These are phyloP conservation scores for Chironomus striatipennis DNA, from an alignment of 1,140 invertebrate genomes.

Conservation along the genomic window DNA sequence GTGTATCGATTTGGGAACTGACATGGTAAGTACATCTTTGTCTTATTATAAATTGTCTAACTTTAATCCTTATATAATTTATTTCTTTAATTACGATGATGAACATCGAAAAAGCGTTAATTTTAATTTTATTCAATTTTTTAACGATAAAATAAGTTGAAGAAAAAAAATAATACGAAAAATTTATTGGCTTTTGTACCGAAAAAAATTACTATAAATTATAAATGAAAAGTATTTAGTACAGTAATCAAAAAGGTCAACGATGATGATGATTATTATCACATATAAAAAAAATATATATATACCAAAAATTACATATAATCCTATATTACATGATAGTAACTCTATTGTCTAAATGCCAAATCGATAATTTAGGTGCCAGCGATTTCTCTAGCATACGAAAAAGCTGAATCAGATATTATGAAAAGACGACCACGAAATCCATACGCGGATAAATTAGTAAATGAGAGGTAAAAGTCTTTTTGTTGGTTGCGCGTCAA, in stretches of 20 bases:
- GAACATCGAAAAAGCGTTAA: too few species aligned
- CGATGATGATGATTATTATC: too few species aligned
- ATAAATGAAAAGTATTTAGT: too few species aligned
- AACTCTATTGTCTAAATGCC: neutral
- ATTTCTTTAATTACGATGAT: neutral
- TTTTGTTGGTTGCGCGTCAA: neutral
- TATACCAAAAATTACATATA: neutral
- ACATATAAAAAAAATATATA: neutral
- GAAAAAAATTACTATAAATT: too few species aligned
- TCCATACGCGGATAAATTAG: slow-evolving; percentile 91
- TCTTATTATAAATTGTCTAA: slow-evolving; percentile 25
- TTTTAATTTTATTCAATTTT: neutral
- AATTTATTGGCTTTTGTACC: neutral
- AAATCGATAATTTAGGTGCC: slow-evolving; percentile 60
- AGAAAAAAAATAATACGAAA: neutral
- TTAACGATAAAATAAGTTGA: neutral
- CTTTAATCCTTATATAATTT: neutral
- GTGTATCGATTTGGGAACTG: slow-evolving; percentile 99
- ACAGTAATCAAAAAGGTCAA: too few species aligned
- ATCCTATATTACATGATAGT: slow-evolving; percentile 29
- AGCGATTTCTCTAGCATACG: slow-evolving; percentile 97
- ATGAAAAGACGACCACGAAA: slow-evolving; percentile 98
- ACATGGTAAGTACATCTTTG: slow-evolving; percentile 77
- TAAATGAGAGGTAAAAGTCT: slow-evolving; percentile 74
- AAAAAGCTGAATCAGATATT: slow-evolving; percentile 96